Conservation (phyloP, 2,113 vertebrate genomes). For the Daboia siamensis region DNA sequence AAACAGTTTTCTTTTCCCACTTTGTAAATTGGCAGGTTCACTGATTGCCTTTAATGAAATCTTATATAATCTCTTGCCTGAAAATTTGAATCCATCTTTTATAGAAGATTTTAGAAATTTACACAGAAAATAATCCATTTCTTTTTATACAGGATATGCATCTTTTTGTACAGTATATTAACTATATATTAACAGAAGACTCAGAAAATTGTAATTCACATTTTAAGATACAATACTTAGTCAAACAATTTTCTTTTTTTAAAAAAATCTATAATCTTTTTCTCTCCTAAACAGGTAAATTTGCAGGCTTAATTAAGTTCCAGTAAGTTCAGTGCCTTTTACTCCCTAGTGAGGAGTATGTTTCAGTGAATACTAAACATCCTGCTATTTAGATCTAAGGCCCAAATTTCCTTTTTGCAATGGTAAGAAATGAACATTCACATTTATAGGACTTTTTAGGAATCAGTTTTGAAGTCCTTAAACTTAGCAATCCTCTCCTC, state of each 20-base stretch:
- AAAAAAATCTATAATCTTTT: background rate
- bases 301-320: background rate
- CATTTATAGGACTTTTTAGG: background rate
- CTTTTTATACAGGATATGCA: background rate
- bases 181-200: background rate
- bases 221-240: background rate
- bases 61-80: constrained; percentile 52
- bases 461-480: constrained; percentile 46
- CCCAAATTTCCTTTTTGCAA: background rate
- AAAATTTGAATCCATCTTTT: constrained; percentile 50
- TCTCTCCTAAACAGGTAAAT: background rate
- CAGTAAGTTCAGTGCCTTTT: background rate
- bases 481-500: background rate
- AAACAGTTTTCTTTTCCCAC: constrained; percentile 52
- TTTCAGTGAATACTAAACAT: background rate
- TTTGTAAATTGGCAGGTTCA: constrained; percentile 47
- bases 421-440: background rate
- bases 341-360: background rate
- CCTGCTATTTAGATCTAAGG: background rate
- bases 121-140: background rate
- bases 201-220: background rate
- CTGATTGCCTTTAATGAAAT: constrained; percentile 55
- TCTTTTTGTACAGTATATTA: background rate
- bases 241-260: background rate
- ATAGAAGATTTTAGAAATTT: background rate